Base-by-base conservation (phyloP, 30 jellyfish, hydroid and myxozoan species). In the Pseudorhiza aurosa region DNA sequence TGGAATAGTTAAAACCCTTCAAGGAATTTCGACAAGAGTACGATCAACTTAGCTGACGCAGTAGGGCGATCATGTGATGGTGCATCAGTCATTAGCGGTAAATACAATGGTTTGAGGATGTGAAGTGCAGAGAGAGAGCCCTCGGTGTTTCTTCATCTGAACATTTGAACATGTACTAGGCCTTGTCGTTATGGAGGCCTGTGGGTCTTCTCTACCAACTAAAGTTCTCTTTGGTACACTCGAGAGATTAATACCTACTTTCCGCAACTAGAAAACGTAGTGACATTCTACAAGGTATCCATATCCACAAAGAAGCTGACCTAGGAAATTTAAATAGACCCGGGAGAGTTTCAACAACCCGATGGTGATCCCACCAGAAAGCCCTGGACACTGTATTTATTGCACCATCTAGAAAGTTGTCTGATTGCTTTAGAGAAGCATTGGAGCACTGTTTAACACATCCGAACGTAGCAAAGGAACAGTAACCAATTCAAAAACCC, bases 101-200 rank as follows among this genome's bases (percentile, higher is more conserved):
- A 53, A 43, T 68, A 82, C 78, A 68, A 68, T 37, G 81, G 87
- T 19, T 73, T 82, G 28, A 82, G 56, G 42, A 11, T 87, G 17
- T 8, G 51, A 31, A 44, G n/a, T 68, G 62, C 94, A 82, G 30
- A 67, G 19, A 68, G 94, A 67, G 40, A 55, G 62, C 45, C 87
- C 94, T 28, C 76, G 67, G 59, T 81, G 77, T 36, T 65, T 81
- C 63, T 79, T 62, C 64, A 79, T 81, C 1, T 81, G 77, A 85
- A 81, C 77, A 31, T 81, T 81, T 37, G 85, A 67, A 42, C 94
- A 68, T 53, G 81, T 82, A 45, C 68, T 82, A 24, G 57, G 68
- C 72, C 87, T 82, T 19, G 87, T 82, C 39, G 68, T 82, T 39
- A 51, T 82, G 94, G 94, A 82, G 65, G 87, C 87, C 8, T 82